Evolutionary conservation across 2,888 invertebrate genomes (phyloP), one percentile per base, ranked within the genome.

Genomic region (Sepioteuthis lessoniana): DNA sequence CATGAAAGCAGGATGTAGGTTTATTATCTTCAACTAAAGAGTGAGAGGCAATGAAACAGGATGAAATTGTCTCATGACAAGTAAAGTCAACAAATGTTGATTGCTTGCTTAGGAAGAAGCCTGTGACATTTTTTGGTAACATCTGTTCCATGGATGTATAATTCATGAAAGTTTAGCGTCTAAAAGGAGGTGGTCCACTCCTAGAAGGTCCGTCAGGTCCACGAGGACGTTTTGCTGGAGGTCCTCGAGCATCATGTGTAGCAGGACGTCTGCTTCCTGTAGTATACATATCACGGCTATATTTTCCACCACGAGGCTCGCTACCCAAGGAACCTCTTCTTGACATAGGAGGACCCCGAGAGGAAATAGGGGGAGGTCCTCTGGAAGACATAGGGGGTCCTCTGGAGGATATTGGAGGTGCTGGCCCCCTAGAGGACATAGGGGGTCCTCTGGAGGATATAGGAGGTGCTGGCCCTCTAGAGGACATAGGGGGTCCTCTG

Each of bases 201-300:
- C 94, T 92, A 38, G 95, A 94, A 35, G 95, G 95, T 35, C 95
- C 96, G 94, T 95, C 96, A 47, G 95, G 95, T 38, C 93, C 93
- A 91, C 96, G 94, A 38, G 96, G 95, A 46, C 96, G 94, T 94
- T 96, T 96, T 16, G 95, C 94, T 46, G 96, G 96, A 16, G 96
- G 96, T 94, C 95, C 95, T 55, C 96, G 94, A 7, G 95, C 94
- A 91, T 95, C 95, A 93, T 95, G 95, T 5, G 95, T 95, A 21
- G 95, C 95, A 37, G 96, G 95, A 91, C 96, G 94, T 92, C 96
- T 94, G 21, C 95, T 93, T 19, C 95, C 95, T 28, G 95, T 94
- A 47, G 95, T 94, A 94, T 95, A 95, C 38, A 95, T 95, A 46
- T 95, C 94, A 55, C 94, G 94, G 35, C 96, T 94, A 55, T 93